Evolutionary conservation across 2,113 vertebrate species (phyloP).

Genomic region (Procavia capensis): DNA sequence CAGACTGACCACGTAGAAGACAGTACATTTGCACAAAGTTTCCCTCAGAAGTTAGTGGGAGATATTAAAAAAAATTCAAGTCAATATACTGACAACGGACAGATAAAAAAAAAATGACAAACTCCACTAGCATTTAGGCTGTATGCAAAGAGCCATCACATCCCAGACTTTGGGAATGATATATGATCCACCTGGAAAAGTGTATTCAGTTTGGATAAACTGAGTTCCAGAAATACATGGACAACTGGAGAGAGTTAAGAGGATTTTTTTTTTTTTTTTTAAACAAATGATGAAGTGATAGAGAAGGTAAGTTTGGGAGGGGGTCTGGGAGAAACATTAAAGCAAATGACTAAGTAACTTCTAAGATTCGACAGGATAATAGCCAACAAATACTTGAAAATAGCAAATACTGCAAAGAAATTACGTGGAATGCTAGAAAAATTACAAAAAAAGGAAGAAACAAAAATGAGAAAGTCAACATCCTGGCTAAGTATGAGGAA

Average conservation of each 20-base stretch:
- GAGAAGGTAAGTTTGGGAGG: constrained; percentile 45
- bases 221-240: constrained; percentile 75
- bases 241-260: constrained; percentile 76
- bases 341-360: constrained; percentile 61
- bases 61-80: constrained; percentile 36
- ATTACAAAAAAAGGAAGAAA: constrained; percentile 39
- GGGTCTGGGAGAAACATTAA: constrained; percentile 65
- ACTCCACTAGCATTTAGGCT: constrained; percentile 10
- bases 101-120: constrained; percentile 33
- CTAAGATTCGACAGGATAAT: constrained; percentile 65
- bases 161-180: constrained; percentile 67
- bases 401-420: constrained; percentile 39
- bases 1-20: constrained; percentile 4
- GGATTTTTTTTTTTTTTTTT: not conserved
- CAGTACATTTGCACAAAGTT: constrained; percentile 10
- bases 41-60: constrained; percentile 56
- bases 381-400: constrained; percentile 67
- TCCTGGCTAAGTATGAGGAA: not conserved
- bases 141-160: constrained; percentile 57
- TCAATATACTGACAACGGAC: constrained; percentile 64
- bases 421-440: constrained; percentile 29
- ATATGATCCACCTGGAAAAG: constrained; percentile 78
- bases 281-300: constrained; percentile 71
- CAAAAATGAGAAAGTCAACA: not conserved
- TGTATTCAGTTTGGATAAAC: constrained; percentile 66